Percentiles rank a stretch among this genome's conserved stretches.
Evolutionary conservation across 2,113 vertebrate genomes (phyloP).

Genomic region (Platichthys stellatus): DNA sequence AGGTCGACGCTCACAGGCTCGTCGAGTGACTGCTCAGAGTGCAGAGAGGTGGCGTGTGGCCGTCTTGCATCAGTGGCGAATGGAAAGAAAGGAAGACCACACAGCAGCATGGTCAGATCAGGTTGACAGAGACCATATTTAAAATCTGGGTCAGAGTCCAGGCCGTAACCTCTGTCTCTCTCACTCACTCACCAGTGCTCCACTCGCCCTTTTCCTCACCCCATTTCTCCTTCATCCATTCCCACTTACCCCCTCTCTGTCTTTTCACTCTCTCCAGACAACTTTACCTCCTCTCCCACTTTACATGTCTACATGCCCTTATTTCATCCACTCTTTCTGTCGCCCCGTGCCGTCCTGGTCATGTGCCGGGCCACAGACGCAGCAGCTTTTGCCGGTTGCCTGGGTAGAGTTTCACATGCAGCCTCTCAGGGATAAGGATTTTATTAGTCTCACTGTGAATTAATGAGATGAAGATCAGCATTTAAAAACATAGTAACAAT

Average conservation of each 20-base stretch:
- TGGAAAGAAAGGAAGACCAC: constrained; percentile 69
- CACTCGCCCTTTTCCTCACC: constrained; percentile 26
- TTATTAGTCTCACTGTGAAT: constrained; percentile 10
- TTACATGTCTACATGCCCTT: background rate
- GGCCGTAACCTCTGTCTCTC: constrained; percentile 43
- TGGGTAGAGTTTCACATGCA: constrained; percentile 22
- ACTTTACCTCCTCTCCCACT: constrained; percentile 23
- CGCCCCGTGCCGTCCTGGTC: background rate
- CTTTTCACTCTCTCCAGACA: constrained; percentile 5
- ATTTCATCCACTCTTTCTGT: constrained; percentile 10
- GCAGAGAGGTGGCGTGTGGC: constrained; percentile 42
- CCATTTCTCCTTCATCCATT: constrained; percentile 36
- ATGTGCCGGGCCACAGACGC: constrained; percentile 8
- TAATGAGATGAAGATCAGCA: constrained; percentile 1
- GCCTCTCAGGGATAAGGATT: background rate
- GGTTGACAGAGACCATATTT: constrained; percentile 70
- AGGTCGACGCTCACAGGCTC: constrained; percentile 28
- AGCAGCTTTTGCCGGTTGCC: constrained; percentile 24
- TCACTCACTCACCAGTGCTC: constrained; percentile 16
- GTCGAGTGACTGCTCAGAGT: constrained; percentile 21
- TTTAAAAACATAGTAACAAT: background rate
- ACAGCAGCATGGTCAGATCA: constrained; percentile 65
- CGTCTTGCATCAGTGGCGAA: constrained; percentile 26
- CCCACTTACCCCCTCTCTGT: constrained; percentile 17
- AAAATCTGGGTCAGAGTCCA: constrained; percentile 72